Evolutionary conservation across 64 coral and sea anemone species (phyloP), one percentile per base, ranked within the genome.

Genomic region (Hydrozoanthus tunicans): DNA sequence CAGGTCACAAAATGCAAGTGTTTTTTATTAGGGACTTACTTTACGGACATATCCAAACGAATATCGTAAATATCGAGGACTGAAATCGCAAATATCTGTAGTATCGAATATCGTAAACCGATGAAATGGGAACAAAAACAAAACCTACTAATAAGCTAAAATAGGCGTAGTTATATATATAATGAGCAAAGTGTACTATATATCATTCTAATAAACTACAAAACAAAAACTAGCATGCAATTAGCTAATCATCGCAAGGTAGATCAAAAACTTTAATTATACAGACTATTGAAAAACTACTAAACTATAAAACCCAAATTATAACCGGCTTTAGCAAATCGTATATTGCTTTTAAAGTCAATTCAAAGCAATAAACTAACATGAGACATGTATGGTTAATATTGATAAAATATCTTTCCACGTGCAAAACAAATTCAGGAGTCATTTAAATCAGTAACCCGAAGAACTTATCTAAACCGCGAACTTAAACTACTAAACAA

Each of bases 41-140:
- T 76, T 76, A 76, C 72, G 72, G 72, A 76, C 53, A 76, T 76
- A 76, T 6, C n/a, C 5, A 74, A 75, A 59, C 77, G 77, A 79
- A 79, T 68, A 9, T 68, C 65, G 4, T 13, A 68, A 68, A 68
- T 68, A 9, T 68, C 1, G 4, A 63, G 58, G 79, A 81, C 32
- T 43, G 32, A 81, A 78, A 59, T 81, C 79, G 59, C 59, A 63
- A 81, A 81, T 79, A 79, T 58, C 59, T 59, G 56, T 59, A 59
- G 59, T 79, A 79, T 79, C 77, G 77, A 79, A 24, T 79, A 79
- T 79, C 77, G 77, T 79, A 79, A 79, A 79, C 77, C 59, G 32
- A 43, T 43, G 77, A 79, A 59, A 59, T 81, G 79, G 63, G 62
- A 81, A 81, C 24, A 59, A 81, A 6, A 78, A 78, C 53, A 78